These are phyloP conservation scores for Ochotona curzoniae DNA, from an alignment of 2,113 vertebrate genomes.

Conservation along the genomic window DNA sequence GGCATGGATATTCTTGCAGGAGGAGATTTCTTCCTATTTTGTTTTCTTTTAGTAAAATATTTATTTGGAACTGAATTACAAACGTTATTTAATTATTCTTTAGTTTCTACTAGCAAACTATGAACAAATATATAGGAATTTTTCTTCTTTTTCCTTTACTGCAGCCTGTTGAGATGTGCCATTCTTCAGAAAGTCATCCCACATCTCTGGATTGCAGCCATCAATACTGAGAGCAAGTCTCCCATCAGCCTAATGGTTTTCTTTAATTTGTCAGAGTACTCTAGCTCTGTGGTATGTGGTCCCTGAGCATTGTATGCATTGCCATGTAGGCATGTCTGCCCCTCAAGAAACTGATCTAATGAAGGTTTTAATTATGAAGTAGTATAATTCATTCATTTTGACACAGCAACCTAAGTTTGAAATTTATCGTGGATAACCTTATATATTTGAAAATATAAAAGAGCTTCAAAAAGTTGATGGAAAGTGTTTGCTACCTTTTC, in stretches of 20 bases:
- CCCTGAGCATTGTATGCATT: slow-evolving; percentile 59
- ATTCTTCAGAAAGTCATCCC: slow-evolving; percentile 30
- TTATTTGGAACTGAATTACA: slow-evolving; percentile 45
- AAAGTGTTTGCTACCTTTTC: no score
- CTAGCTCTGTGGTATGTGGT: background rate
- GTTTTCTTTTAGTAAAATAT: slow-evolving; percentile 27
- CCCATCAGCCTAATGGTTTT: slow-evolving; percentile 74
- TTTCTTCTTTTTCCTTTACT: background rate
- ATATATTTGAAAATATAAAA: background rate
- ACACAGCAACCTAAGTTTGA: slow-evolving; percentile 38
- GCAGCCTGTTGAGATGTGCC: slow-evolving; percentile 8
- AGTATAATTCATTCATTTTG: slow-evolving; percentile 58
- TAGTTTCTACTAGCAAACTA: background rate
- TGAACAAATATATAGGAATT: background rate
- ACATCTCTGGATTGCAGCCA: slow-evolving; percentile 30
- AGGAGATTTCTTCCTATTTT: slow-evolving; percentile 17
- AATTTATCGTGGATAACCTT: slow-evolving; percentile 43
- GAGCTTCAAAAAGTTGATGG: no score
- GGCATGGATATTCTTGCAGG: background rate
- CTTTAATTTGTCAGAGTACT: slow-evolving; percentile 69
- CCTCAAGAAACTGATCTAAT: slow-evolving; percentile 57
- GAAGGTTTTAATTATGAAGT: slow-evolving; percentile 64
- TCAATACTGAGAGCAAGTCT: slow-evolving; percentile 58
- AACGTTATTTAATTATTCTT: slow-evolving; percentile 28
- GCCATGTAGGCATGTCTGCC: slow-evolving; percentile 56